A percentile compares a stretch with the other conserved stretches of the same genome.
phyloP scores from a whole-genome alignment of 1,140 invertebrate species.

The Eumeta japonica region DNA sequence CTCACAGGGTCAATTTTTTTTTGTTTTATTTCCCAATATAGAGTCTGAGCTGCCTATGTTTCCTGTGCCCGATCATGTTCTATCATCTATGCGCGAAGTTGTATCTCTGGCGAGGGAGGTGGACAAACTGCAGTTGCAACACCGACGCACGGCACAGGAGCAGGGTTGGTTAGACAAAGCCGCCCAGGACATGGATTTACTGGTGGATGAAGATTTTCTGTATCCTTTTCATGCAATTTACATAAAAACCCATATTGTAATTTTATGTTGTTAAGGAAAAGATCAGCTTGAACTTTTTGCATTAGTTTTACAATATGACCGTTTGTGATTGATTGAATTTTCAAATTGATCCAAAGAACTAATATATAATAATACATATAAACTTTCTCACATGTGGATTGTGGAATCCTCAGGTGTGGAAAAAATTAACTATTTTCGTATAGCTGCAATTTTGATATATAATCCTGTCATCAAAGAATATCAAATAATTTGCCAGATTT shows the following conservation, averaged over 20 bases:
- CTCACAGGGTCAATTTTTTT: too few species aligned
- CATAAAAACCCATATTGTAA: slow-evolving; percentile 2
- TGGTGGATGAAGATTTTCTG: slow-evolving; percentile 74
- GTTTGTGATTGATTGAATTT: slow-evolving; percentile 2
- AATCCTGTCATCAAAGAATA: too few species aligned
- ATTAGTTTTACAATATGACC: neutral
- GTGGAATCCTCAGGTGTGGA: too few species aligned
- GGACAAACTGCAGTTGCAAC: slow-evolving; percentile 71
- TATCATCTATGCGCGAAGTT: slow-evolving; percentile 68
- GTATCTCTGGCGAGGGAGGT: slow-evolving; percentile 77
- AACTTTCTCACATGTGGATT: too few species aligned
- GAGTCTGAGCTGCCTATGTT: slow-evolving; percentile 81
- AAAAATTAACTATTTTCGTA: too few species aligned
- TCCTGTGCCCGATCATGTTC: slow-evolving; percentile 69
- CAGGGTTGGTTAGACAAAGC: slow-evolving; percentile 82
- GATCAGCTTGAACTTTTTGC: slow-evolving; percentile 3
- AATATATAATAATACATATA: too few species aligned
- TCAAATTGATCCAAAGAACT: too few species aligned
- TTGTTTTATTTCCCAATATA: slow-evolving; percentile 29
- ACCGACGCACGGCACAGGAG: slow-evolving; percentile 67
- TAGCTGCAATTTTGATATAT: too few species aligned
- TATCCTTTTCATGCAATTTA: slow-evolving; percentile 59
- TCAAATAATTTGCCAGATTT: too few species aligned
- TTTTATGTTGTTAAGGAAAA: slow-evolving; percentile 2
- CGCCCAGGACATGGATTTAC: slow-evolving; percentile 83